Evolutionary conservation across 2,888 invertebrate species (phyloP).

Genomic region (Cosmia trapezina): DNA sequence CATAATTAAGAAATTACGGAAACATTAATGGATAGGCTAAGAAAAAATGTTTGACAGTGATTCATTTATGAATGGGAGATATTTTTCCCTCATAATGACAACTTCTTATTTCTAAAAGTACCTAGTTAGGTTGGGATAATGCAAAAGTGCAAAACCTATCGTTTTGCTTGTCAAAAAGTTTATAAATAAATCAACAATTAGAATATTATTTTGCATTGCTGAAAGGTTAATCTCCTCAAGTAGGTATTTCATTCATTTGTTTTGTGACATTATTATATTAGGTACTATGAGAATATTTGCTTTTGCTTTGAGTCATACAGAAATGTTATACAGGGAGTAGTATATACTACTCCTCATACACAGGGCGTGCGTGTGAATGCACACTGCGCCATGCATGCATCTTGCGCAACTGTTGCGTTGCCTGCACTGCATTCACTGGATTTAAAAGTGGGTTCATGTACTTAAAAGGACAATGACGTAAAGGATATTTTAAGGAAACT

Average conservation of each 20-base stretch:
- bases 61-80: background rate
- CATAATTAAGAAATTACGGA: conserved; percentile 28
- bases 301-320: conserved; percentile 31
- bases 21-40: conserved; percentile 8
- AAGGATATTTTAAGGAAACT: background rate
- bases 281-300: background rate
- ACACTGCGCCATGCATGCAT: conserved; percentile 19
- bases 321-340: conserved; percentile 10
- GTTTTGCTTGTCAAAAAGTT: background rate
- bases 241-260: conserved; percentile 2
- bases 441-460: conserved; percentile 8
- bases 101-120: background rate
- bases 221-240: no score
- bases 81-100: background rate
- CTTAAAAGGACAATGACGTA: background rate
- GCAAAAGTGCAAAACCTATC: background rate
- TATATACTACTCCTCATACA: background rate
- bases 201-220: background rate
- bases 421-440: conserved; percentile 20
- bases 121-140: background rate
- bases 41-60: background rate
- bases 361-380: conserved; percentile 27
- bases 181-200: background rate
- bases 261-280: conserved; percentile 11
- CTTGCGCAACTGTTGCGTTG: conserved; percentile 38